Evolutionary conservation across 2,797 vertebrate species (phyloP), one percentile per base, ranked within the genome.

Genomic region (Novumbra hubbsi): DNA sequence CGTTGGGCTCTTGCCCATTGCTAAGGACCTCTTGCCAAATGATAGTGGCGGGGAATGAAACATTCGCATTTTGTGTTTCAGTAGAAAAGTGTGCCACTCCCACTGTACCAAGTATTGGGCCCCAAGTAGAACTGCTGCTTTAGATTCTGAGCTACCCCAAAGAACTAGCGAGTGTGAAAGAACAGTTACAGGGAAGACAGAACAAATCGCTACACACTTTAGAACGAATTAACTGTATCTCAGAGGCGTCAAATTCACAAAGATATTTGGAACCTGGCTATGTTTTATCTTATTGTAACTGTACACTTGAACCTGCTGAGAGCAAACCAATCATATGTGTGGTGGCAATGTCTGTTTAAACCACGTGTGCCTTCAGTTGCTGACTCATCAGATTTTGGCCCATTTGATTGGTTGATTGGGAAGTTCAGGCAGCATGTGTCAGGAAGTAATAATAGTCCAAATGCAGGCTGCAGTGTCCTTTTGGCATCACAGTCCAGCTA

Each of bases 381-480:
- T 91, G 90, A 92, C 83, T 93, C 90, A 92, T 90, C 89, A 90
- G 75, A 78, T 87, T 75, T 79, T 50, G 76, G 73, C 28, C 45
- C 75, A 17, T 72, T 72, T 81, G 74, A 82, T 80, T 68, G 48
- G 50, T n/a, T 8, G 45, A 63, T 30, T 55, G 70, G 30, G 76
- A 24, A 81, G 19, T 79, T 80, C 55, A 73, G 80, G 76, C 82
- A 80, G 77, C 81, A 88, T 80, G 88, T 89, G 88, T 87, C 83
- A 73, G 76, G 71, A 73, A 76, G 81, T 91, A 93, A 89, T 88
- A 88, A 91, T 88, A 93, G 84, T 73, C 60, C 30, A 78, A 45
- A 45, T 45, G 70, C 38, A 60, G 2, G 21, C 66, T 48, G 74
- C 62, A 34, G 52, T 82, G 76, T 72, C 81, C 85, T 88, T 75